These are phyloP conservation scores for Drosophila nikananu DNA, from an alignment of 1,140 invertebrate genomes.

Conservation along the genomic window DNA sequence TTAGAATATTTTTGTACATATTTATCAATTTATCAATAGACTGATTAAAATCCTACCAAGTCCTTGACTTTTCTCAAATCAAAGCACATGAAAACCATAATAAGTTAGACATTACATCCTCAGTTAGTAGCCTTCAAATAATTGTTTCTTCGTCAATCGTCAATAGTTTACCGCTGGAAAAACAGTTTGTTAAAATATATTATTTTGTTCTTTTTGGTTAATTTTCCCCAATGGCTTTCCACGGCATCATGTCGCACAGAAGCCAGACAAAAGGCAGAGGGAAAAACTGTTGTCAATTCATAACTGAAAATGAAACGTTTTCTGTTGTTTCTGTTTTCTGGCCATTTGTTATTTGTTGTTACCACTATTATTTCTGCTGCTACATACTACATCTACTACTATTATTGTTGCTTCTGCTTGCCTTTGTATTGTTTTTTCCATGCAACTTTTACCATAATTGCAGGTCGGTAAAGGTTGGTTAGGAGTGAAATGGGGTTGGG, in stretches of 20 bases:
- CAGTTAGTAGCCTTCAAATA: neutral
- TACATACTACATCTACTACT: constrained; percentile 25
- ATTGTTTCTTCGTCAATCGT: neutral
- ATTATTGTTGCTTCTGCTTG: constrained; percentile 36
- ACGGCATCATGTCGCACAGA: neutral
- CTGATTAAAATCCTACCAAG: neutral
- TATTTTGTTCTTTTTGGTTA: neutral
- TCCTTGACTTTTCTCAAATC: neutral
- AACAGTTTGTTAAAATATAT: neutral
- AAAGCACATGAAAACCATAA: neutral
- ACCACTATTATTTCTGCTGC: constrained; percentile 50
- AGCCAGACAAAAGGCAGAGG: constrained; percentile 28
- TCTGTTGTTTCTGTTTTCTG: constrained; percentile 25
- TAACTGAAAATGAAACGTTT: constrained; percentile 80
- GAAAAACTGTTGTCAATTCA: constrained; percentile 68
- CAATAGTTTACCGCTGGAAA: neutral
- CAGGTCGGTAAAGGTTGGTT: constrained; percentile 46
- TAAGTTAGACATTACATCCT: neutral
- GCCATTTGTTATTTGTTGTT: constrained; percentile 43
- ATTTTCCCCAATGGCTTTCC: constrained; percentile 6
- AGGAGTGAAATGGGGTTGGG: constrained; percentile 30
- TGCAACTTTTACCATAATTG: constrained; percentile 84
- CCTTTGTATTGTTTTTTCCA: constrained; percentile 56
- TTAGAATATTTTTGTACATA: too few relatives aligned
- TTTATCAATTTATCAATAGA: neutral